Evolutionary conservation across 1,140 invertebrate species (phyloP).

Genomic region (Aphelinus certus): DNA sequence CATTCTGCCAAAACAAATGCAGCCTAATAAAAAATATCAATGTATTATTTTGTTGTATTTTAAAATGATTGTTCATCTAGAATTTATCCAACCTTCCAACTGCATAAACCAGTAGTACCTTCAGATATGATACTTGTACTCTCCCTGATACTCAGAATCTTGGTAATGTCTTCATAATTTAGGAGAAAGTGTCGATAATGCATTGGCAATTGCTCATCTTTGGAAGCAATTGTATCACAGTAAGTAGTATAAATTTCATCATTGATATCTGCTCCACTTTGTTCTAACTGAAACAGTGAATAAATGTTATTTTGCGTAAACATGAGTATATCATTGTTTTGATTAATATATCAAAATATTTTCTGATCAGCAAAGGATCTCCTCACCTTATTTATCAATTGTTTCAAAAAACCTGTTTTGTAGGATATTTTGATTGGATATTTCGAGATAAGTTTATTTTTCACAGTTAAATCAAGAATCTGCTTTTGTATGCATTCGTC

Average conservation of each 20-base stretch:
- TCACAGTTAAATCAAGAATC: slow-evolving; percentile 62
- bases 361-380: background rate
- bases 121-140: slow-evolving; percentile 67
- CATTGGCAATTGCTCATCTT: slow-evolving; percentile 42
- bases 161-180: slow-evolving; percentile 40
- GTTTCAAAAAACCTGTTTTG: slow-evolving; percentile 65
- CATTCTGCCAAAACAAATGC: slow-evolving; percentile 66
- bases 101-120: slow-evolving; percentile 69
- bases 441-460: slow-evolving; percentile 54
- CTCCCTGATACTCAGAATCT: slow-evolving; percentile 64
- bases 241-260: slow-evolving; percentile 63
- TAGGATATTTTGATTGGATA: slow-evolving; percentile 64
- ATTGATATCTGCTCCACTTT: slow-evolving; percentile 54
- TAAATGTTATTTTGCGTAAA: slow-evolving; percentile 27
- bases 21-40: slow-evolving; percentile 52
- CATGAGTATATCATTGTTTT: background rate
- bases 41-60: background rate
- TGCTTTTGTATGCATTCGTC: slow-evolving; percentile 53
- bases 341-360: slow-evolving; percentile 1
- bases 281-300: slow-evolving; percentile 54
- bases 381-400: slow-evolving; percentile 57
- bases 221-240: slow-evolving; percentile 55
- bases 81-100: slow-evolving; percentile 64
- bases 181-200: slow-evolving; percentile 66
- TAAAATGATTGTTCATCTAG: background rate